Evolutionary conservation across 64 coral and sea anemone genomes (phyloP).

Genomic region (Stylophora pistillata): DNA sequence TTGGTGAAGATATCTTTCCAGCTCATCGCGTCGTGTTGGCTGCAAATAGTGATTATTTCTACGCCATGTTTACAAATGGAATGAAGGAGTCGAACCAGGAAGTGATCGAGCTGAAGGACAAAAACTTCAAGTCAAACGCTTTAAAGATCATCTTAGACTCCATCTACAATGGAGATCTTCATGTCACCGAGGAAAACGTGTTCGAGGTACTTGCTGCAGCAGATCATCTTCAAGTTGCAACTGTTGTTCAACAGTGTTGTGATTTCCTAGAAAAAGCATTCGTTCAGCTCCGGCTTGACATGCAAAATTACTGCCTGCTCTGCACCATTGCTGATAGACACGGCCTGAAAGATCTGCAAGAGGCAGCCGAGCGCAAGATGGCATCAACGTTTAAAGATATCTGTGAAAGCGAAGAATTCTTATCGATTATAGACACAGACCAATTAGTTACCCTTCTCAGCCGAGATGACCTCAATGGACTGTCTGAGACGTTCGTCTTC

Average conservation of each 20-base stretch:
- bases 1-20: no score
- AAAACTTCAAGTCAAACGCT: conserved; percentile 10
- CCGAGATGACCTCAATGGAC: no score
- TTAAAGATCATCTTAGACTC: conserved; percentile 32
- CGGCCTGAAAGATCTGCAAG: background rate
- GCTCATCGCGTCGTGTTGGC: no score
- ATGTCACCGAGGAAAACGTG: background rate
- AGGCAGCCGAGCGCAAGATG: background rate
- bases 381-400: conserved; percentile 23
- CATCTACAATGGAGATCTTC: conserved; percentile 12
- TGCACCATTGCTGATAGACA: background rate
- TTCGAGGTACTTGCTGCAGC: background rate
- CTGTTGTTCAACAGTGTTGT: conserved; percentile 23
- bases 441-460: no score
- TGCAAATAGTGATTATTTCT: background rate
- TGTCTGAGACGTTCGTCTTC: no score
- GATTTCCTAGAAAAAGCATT: background rate
- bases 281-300: background rate
- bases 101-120: conserved; percentile 21
- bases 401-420: conserved; percentile 26
- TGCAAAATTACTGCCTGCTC: background rate
- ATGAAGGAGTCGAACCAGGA: background rate
- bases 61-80: background rate
- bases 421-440: background rate
- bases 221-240: conserved; percentile 32